Evolutionary conservation across 2,797 vertebrate species (phyloP).

Genomic region (Gobio occitaniae): DNA sequence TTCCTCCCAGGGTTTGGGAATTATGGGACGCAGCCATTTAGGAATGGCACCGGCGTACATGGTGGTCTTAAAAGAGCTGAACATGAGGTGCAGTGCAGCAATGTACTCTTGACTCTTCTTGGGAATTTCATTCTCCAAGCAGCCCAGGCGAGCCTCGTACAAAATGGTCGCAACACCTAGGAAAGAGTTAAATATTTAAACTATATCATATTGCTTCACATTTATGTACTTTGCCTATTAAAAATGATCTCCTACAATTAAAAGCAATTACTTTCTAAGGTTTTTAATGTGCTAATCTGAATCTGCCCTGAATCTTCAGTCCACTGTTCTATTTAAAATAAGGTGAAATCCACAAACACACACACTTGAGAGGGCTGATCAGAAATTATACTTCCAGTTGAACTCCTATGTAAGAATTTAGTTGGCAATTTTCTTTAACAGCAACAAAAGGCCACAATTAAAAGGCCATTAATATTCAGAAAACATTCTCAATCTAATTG

Average conservation of each 20-base stretch:
- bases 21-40: slow-evolving; percentile 88
- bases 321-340: neutral
- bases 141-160: slow-evolving; percentile 88
- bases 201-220: neutral
- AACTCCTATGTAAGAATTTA: neutral
- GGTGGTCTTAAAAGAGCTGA: slow-evolving; percentile 96
- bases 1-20: slow-evolving; percentile 93
- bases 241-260: neutral
- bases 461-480: neutral
- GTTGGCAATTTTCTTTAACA: neutral
- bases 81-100: slow-evolving; percentile 90
- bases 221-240: neutral
- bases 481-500: neutral
- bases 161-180: slow-evolving; percentile 89
- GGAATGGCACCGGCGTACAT: slow-evolving; percentile 96
- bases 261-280: neutral
- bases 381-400: neutral
- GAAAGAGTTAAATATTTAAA: neutral
- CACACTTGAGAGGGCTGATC: neutral
- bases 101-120: slow-evolving; percentile 89
- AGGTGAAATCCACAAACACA: neutral
- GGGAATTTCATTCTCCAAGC: slow-evolving; percentile 86
- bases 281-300: too few relatives aligned
- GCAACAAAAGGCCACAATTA: neutral
- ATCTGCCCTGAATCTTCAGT: neutral